Base-by-base conservation (phyloP, 2,888 invertebrate species). In the Desoria tigrina region DNA sequence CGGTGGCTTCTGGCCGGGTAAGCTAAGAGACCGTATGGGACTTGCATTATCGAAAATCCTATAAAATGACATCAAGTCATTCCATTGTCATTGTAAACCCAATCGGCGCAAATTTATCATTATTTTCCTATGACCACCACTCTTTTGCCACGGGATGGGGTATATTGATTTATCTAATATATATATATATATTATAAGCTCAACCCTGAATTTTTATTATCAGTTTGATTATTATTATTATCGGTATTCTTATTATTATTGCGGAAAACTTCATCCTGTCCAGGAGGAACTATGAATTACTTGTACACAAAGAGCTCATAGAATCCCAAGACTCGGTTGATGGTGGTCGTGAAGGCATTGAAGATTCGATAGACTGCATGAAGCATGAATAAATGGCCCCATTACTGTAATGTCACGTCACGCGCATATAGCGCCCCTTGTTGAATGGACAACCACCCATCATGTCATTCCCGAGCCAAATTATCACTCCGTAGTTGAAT, bases 81-180 rank as follows among this genome's bases (percentile, higher is more conserved):
- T n/a, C n/a, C n/a, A n/a, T n/a, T n/a, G n/a, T n/a, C 61, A 61
- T 61, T 61, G 39, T 39, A 49, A 62, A 62, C 32, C 49, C 62
- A 62, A 62, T 56, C 26, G 49, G 56, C 27, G 32, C 24, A 56
- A 54, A 62, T 62, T 62, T 62, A 62, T 62, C 62, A 62, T 62
- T 62, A 53, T 61, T 61, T 61, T 61, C 61, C 53, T 61, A 54
- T 61, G 28, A 6, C 16, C 24, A 49, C n/a, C n/a, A n/a, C n/a
- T n/a, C n/a, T n/a, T n/a, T n/a, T n/a, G n/a, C n/a, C 11, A 18
- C 7, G 9, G 49, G 18, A 16, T 39, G 16, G 39, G 16, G 16
- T 39, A 39, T 39, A 39, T n/a, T n/a, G n/a, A n/a, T n/a, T n/a
- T n/a, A n/a, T n/a, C n/a, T n/a, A n/a, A n/a, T n/a, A n/a, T n/a